Evolutionary conservation across 2,113 vertebrate genomes (phyloP), one percentile per base, ranked within the genome.

Genomic region (Corythornis cristatus): DNA sequence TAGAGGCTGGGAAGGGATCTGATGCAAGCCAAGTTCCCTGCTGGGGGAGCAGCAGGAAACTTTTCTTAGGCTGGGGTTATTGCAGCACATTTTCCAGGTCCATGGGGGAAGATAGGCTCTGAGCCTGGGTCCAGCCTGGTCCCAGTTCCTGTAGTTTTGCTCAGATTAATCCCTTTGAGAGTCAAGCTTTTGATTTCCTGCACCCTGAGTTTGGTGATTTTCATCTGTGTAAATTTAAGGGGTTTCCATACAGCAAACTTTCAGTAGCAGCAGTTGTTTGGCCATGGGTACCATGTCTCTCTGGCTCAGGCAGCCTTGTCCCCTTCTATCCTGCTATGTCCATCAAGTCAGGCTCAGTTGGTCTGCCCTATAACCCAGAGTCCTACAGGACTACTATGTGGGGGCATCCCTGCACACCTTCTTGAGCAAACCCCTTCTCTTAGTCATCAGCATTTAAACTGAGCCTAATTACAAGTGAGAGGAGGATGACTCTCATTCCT

Each of bases 151-250:
- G 1, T 61, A 15, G 11, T 60, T 50, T 61, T 53, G 23, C 12
- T 74, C n/a, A 42, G 28, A 43, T 57, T 3, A 13, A 50, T 73
- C 45, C 46, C 25, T 73, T 76, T 84, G 60, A 46, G 23, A 8
- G 37, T 23, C 54, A 60, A 57, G 56, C 51, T 70, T 89, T 78
- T 46, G 15, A 57, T 79, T 77, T 60, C 31, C 20, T 37, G 57
- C 70, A 82, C 35, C 42, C 64, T 94, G 93, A 94, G 62, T 95
- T 62, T 96, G 86, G 71, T 62, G 60, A 8, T 71, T 86, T 92
- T 95, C 92, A 96, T 93, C 95, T 96, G 93, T 97, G 37, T 97
- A 96, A 96, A 68, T 85, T 15, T 29, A 8, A 19, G 37, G 22
- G 1, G 22, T 83, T 94, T 70, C 71, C 61, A 45, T 6, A 20